Percentiles rank a stretch among this genome's conserved stretches.
phyloP scores from a whole-genome alignment of 2,797 vertebrate genomes.

The Molossus molossus region DNA sequence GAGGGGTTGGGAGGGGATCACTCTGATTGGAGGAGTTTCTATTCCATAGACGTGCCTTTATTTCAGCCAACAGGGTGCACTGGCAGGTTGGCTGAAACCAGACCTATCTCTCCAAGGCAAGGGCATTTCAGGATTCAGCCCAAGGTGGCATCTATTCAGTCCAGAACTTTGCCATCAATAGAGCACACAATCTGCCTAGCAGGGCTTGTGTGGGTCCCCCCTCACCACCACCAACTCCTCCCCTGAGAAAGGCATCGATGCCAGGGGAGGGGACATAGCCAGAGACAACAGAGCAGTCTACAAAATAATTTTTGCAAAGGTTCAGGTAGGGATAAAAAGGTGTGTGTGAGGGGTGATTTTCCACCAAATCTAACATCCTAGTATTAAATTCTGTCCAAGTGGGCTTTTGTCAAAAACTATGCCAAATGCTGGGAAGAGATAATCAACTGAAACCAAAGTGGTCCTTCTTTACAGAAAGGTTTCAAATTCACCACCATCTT shows the following conservation, averaged over 20 bases:
- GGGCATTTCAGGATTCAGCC: slow-evolving; percentile 64
- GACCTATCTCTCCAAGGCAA: slow-evolving; percentile 60
- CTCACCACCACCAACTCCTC: background rate
- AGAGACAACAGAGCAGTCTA: background rate
- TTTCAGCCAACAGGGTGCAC: slow-evolving; percentile 46
- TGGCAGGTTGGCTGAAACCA: slow-evolving; percentile 58
- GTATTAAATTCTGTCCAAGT: slow-evolving; percentile 20
- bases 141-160: slow-evolving; percentile 43
- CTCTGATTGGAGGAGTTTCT: slow-evolving; percentile 52
- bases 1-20: background rate
- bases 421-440: background rate
- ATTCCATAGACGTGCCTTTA: slow-evolving; percentile 34
- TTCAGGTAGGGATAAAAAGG: background rate
- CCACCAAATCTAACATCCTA: background rate
- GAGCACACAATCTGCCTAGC: background rate
- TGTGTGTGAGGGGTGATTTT: background rate
- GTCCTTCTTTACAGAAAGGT: background rate
- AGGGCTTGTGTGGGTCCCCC: background rate
- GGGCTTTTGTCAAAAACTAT: background rate
- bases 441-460: background rate
- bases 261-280: background rate
- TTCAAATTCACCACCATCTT: background rate
- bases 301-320: slow-evolving; percentile 44
- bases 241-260: background rate
- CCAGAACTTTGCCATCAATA: slow-evolving; percentile 8